Evolutionary conservation across 1,140 invertebrate genomes (phyloP).

Genomic region (Muscidifurax raptorellus): DNA sequence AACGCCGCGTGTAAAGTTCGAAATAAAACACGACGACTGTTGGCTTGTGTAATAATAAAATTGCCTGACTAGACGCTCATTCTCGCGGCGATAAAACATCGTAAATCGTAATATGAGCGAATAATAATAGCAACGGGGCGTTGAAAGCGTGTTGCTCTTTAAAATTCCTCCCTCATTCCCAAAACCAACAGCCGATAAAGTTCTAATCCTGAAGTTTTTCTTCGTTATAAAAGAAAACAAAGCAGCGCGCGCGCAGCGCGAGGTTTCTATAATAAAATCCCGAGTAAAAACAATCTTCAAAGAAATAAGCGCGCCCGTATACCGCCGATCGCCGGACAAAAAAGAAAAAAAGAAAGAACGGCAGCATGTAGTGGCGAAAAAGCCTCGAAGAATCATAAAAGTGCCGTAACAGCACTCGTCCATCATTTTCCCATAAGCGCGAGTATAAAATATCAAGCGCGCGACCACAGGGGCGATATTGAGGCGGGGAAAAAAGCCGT

Average conservation of each 20-base stretch:
- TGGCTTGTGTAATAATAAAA: too few species aligned
- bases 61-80: too few species aligned
- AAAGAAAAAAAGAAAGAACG: neutral
- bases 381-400: conserved; percentile 37
- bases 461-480: conserved; percentile 12
- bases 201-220: neutral
- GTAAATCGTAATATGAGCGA: too few species aligned
- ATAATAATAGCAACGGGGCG: too few species aligned
- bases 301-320: neutral
- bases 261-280: too few species aligned
- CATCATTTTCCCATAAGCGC: conserved; percentile 43
- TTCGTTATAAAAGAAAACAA: too few species aligned
- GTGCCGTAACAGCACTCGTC: conserved; percentile 41
- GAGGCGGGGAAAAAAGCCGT: conserved; percentile 22
- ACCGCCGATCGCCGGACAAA: neutral
- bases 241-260: neutral
- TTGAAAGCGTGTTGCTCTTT: too few species aligned
- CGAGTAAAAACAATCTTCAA: conserved; percentile 37
- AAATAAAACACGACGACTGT: too few species aligned
- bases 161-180: too few species aligned
- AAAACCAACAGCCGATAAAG: too few species aligned
- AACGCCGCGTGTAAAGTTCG: too few species aligned
- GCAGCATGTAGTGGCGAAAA: neutral
- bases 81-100: too few species aligned
- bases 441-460: conserved; percentile 14